Base-by-base conservation (phyloP, 53 echinoderm and acorn worm species). In the Paelopatides confundens region DNA sequence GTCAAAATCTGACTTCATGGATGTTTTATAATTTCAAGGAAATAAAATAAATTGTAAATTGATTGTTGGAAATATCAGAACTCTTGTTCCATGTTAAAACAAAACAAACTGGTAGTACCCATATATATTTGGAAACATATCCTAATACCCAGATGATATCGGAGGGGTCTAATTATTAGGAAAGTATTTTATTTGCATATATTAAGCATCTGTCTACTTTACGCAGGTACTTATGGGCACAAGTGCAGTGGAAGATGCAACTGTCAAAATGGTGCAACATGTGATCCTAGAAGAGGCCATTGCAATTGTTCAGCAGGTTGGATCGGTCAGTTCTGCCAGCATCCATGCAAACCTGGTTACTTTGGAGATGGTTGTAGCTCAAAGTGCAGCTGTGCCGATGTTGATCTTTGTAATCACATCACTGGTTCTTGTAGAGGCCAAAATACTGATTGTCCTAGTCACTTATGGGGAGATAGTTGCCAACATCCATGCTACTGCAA, bases 241-340 rank as follows among this genome's bases (percentile, higher is more conserved):
- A 37, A 81, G 14, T 94, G 94, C 46, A n/a, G 69, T 5, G 40
- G 38, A 31, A 10, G 11, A 33, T 94, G 94, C 62, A 31, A 24
- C 35, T 94, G 94, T 51, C 58, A 65, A 63, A 92, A 94, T 74
- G 85, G 38, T n/a, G 91, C 81, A 34, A 24, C 34, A 13, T 94
- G 94, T 65, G 82, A 66, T 24, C 79, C 82, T 37, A 82, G 81
- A 2, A 89, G 86, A 38, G 94, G 94, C 3, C 66, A 63, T 7
- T 94, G 94, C 49, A 31, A 21, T 6, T 94, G 94, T 43, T 33
- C 67, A 0, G 65, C 89, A 10, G 94, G 94, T 2, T 94, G 89
- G 89, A 50, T 46, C 3, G 94, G 94, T 12, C 21, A 15, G 1
- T 51, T 43, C 0, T 94, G 94, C 63, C 66, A 86, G 15, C 71